phyloP scores from a whole-genome alignment of 2,113 vertebrate genomes.

The Cebidichthys violaceus region DNA sequence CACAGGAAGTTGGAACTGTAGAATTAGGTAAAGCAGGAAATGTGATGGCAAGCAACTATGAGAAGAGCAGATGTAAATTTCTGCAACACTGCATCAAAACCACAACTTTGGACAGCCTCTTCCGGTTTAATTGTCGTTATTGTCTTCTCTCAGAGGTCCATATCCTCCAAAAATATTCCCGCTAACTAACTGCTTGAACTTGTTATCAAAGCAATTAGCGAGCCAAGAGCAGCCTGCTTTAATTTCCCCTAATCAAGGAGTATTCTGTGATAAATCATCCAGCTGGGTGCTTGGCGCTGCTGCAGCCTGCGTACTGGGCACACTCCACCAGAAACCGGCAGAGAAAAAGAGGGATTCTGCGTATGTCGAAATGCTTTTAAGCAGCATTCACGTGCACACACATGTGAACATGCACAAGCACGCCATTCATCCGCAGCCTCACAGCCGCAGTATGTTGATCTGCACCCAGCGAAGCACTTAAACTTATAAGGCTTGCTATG shows the following conservation, averaged over 20 bases:
- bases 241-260: conserved; percentile 82
- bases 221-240: conserved; percentile 75
- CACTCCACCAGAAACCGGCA: conserved; percentile 37
- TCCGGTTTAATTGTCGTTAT: conserved; percentile 58
- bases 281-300: conserved; percentile 70
- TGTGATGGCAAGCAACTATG: background rate
- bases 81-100: conserved; percentile 33
- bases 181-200: conserved; percentile 78
- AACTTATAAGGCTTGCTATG: conserved; percentile 44
- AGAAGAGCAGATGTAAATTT: conserved; percentile 9
- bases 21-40: background rate
- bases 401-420: conserved; percentile 21
- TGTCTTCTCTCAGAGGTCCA: conserved; percentile 69
- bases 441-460: conserved; percentile 41
- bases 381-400: conserved; percentile 51
- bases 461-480: conserved; percentile 54
- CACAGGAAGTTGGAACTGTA: background rate
- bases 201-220: conserved; percentile 81
- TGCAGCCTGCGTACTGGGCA: conserved; percentile 63
- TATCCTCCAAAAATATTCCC: conserved; percentile 66
- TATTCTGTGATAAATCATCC: conserved; percentile 81
- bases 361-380: conserved; percentile 66
- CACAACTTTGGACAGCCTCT: conserved; percentile 40
- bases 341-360: conserved; percentile 68
- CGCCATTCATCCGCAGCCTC: conserved; percentile 52